These are phyloP conservation scores for Centroberyx gerrardi DNA, from an alignment of 2,797 vertebrate genomes.

Conservation along the genomic window DNA sequence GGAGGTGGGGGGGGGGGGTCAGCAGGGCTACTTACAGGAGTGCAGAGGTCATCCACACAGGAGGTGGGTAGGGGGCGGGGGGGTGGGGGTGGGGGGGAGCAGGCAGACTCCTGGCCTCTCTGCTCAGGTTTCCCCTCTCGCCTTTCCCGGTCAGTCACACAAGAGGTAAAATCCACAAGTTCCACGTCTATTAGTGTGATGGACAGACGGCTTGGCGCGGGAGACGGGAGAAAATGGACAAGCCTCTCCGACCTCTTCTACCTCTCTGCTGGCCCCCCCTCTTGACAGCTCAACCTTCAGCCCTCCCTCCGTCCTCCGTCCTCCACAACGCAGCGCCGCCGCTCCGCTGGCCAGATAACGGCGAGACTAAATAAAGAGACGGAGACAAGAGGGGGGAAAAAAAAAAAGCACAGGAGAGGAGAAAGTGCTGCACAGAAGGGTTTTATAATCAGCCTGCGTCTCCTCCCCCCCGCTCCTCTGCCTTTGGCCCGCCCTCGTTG, in stretches of 20 bases:
- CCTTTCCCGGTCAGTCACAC: conserved; percentile 60
- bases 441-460: conserved; percentile 81
- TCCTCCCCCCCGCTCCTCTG: conserved; percentile 78
- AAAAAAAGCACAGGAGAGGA: conserved; percentile 56
- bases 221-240: not conserved
- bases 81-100: not conserved
- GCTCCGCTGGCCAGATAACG: conserved; percentile 26
- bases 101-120: conserved; percentile 52
- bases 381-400: conserved; percentile 17
- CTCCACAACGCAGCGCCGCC: not conserved
- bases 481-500: conserved; percentile 79
- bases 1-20: too few relatives aligned
- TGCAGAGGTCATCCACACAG: conserved; percentile 64
- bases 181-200: conserved; percentile 47
- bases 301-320: conserved; percentile 37
- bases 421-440: conserved; percentile 73
- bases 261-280: conserved; percentile 32
- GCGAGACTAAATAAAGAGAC: conserved; percentile 28
- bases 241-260: not conserved
- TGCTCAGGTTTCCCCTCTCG: conserved; percentile 45
- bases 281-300: conserved; percentile 51
- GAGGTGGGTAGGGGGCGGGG: conserved; percentile 34
- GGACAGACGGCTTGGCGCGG: conserved; percentile 18
- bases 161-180: conserved; percentile 64
- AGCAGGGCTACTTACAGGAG: conserved; percentile 74